A percentile compares a stretch with the other conserved stretches of the same genome.
phyloP scores from a whole-genome alignment of 2,888 invertebrate genomes.

The Oscheius onirici region DNA sequence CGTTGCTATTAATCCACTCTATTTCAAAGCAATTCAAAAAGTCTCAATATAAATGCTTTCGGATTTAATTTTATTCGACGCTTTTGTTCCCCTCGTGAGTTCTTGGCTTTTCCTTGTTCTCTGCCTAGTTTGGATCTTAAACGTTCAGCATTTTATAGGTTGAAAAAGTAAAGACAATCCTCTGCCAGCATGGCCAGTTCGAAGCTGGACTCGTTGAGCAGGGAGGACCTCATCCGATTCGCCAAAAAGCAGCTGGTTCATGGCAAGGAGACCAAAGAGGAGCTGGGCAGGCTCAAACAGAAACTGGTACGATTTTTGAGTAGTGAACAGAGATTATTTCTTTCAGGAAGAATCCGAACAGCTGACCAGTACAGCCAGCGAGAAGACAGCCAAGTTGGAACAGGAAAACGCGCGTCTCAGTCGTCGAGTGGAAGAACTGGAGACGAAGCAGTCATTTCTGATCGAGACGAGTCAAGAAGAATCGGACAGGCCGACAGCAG shows the following conservation, averaged over 20 bases:
- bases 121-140: too few relatives aligned
- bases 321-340: too few relatives aligned
- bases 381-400: background rate
- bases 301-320: constrained; percentile 20
- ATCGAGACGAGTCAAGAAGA: constrained; percentile 11
- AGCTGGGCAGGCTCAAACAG: constrained; percentile 34
- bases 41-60: too few relatives aligned
- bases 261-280: constrained; percentile 46
- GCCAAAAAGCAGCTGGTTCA: constrained; percentile 54
- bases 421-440: constrained; percentile 21
- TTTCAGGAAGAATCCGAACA: constrained; percentile 18
- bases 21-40: too few relatives aligned
- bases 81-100: too few relatives aligned
- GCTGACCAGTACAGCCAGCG: background rate
- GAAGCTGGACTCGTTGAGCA: constrained; percentile 48
- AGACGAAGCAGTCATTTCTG: constrained; percentile 26
- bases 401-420: constrained; percentile 4
- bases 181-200: background rate
- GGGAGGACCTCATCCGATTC: constrained; percentile 53
- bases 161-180: too few relatives aligned
- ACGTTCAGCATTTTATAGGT: too few relatives aligned
- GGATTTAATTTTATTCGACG: too few relatives aligned
- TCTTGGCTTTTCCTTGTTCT: too few relatives aligned
- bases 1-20: too few relatives aligned
- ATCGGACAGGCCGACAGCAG: constrained; percentile 15